Base-by-base conservation (phyloP, 2,113 vertebrate genomes). In the Lagopus muta region DNA sequence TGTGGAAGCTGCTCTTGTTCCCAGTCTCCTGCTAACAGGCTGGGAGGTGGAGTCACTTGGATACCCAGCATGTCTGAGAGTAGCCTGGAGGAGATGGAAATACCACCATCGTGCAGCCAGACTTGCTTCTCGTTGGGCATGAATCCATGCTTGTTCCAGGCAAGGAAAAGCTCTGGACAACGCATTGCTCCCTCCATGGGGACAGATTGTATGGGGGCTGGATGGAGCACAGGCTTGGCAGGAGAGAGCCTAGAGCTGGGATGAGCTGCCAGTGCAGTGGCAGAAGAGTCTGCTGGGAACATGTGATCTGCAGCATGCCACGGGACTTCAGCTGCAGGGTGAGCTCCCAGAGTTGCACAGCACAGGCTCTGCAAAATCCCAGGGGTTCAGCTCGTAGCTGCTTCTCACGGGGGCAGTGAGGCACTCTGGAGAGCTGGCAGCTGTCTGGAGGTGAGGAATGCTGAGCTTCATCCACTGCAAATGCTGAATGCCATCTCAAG, bases 281-380 rank as follows among this genome's bases (percentile, higher is more conserved):
- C 70, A 54, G 58, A 21, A 24, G 43, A 61, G 10, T 69, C 81
- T 84, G 74, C 62, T 7, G 28, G 62, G 60, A 42, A 78, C 30
- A 36, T 66, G 62, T 2, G 67, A 13, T 66, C 42, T 14, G 17
- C 18, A 13, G 42, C 27, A 3, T 66, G 55, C 77, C 28, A 5
- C 1, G 1, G 83, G 61, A 64, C 22, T 66, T 70, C 82, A 76
- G 83, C 91, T 72, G 65, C 57, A 45, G 13, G 81, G 28, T 9
- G 0, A 14, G 52, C 38, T 69, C 71, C 34, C 8, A 22, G 11
- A 6, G 0, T 0, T 1, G 43, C 32, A 8, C 47, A 14, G 27
- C 82, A 36, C 88, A 62, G 67, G 40, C 77, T 83, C 45, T 6
- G 20, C 40, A 24, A 10, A 42, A 45, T 94, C 43, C 58, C 62